Evolutionary conservation across 2,113 vertebrate genomes (phyloP).

Genomic region (Plecturocebus donacophilus): DNA sequence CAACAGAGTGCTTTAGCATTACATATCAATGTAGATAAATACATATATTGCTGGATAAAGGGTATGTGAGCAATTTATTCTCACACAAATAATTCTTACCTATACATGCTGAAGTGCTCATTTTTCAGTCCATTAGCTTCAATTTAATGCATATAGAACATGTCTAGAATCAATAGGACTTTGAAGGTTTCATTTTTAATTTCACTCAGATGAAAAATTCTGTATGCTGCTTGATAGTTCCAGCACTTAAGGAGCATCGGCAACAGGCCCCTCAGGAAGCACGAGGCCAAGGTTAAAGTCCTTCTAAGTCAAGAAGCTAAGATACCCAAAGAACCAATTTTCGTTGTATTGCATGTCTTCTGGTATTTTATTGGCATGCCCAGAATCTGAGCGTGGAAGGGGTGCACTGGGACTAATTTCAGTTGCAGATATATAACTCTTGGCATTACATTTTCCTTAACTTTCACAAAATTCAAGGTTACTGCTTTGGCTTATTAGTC

Average conservation of each 20-base stretch:
- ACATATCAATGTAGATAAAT: not conserved
- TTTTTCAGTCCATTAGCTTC: slow-evolving; percentile 82
- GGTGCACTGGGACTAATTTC: slow-evolving; percentile 77
- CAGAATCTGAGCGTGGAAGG: slow-evolving; percentile 65
- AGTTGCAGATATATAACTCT: slow-evolving; percentile 72
- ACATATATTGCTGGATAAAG: slow-evolving; percentile 22
- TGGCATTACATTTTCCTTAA: slow-evolving; percentile 75
- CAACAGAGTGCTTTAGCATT: not conserved
- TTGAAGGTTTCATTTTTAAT: slow-evolving; percentile 81
- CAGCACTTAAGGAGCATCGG: slow-evolving; percentile 55
- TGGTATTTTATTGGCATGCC: slow-evolving; percentile 74
- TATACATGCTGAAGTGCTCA: slow-evolving; percentile 60
- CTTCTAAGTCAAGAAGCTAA: slow-evolving; percentile 78
- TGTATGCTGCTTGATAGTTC: slow-evolving; percentile 49
- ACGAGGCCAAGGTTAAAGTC: slow-evolving; percentile 84
- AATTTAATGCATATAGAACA: slow-evolving; percentile 81
- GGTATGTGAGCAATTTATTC: slow-evolving; percentile 51
- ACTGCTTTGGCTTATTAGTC: slow-evolving; percentile 55
- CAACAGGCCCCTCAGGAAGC: slow-evolving; percentile 78
- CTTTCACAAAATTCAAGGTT: slow-evolving; percentile 81
- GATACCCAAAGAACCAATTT: slow-evolving; percentile 83
- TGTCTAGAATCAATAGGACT: slow-evolving; percentile 74
- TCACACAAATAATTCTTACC: slow-evolving; percentile 78
- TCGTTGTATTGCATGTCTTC: slow-evolving; percentile 77
- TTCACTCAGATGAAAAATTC: slow-evolving; percentile 80